A percentile compares a stretch with the other conserved stretches of the same genome.
These are phyloP conservation scores for Pemphigus obesinymphae DNA, from an alignment of 1,140 invertebrate species.

Conservation along the genomic window DNA sequence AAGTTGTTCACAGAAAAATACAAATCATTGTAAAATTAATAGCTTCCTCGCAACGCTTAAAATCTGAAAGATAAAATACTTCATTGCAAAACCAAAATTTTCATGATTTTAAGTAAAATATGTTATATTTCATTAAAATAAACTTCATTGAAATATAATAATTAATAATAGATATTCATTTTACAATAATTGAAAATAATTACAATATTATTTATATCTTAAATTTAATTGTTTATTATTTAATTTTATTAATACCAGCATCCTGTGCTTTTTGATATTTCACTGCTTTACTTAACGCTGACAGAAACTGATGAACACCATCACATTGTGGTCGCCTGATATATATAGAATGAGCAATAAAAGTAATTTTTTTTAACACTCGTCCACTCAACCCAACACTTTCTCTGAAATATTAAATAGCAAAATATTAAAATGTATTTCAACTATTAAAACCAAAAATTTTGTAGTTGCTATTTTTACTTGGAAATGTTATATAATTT, in stretches of 20 bases:
- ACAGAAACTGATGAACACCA: conserved; percentile 29
- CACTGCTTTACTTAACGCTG: background rate
- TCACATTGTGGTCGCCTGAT: conserved; percentile 18
- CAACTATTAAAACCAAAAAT: conserved; percentile 48
- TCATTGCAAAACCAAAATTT: too few species aligned
- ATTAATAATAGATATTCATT: background rate
- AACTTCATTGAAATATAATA: background rate
- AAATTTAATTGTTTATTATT: background rate
- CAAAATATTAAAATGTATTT: conserved; percentile 50
- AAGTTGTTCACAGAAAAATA: too few species aligned
- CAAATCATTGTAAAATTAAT: too few species aligned
- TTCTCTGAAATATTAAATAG: conserved; percentile 52
- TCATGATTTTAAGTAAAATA: too few species aligned
- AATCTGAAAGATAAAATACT: too few species aligned
- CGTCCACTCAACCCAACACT: conserved; percentile 77
- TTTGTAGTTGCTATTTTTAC: conserved; percentile 45
- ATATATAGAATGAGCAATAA: conserved; percentile 51
- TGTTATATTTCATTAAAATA: background rate
- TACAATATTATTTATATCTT: background rate
- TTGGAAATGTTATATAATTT: conserved; percentile 47
- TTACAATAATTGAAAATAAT: background rate
- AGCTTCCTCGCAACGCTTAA: too few species aligned
- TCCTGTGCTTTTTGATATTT: conserved; percentile 35
- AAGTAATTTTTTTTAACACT: conserved; percentile 79
- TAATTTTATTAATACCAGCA: conserved; percentile 18